Evolutionary conservation across 2,113 vertebrate genomes (phyloP).

Genomic region (Ptilonorhynchus violaceus): DNA sequence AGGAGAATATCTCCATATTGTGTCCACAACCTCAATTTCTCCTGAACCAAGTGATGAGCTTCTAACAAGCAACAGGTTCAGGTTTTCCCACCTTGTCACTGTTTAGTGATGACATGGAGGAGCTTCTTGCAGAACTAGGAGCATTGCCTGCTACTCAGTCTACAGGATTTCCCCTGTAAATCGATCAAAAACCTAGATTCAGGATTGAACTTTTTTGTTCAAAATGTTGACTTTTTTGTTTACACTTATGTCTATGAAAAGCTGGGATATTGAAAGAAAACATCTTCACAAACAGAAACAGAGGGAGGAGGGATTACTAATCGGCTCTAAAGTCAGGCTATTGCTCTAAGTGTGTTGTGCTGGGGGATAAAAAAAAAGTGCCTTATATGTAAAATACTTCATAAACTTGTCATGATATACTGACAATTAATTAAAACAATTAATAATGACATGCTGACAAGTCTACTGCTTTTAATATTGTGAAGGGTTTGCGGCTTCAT

Average conservation of each 20-base stretch:
- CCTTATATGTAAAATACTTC: background rate
- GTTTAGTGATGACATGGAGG: rapidly evolving
- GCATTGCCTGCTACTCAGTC: background rate
- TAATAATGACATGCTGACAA: background rate
- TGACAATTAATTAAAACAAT: background rate
- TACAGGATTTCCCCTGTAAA: background rate
- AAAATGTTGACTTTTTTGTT: background rate
- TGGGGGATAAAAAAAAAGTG: background rate
- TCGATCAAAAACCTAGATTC: background rate
- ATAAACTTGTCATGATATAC: background rate
- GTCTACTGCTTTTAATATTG: background rate
- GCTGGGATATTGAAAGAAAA: background rate
- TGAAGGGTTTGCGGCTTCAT: background rate
- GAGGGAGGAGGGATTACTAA: background rate
- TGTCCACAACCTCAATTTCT: background rate
- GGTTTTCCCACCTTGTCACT: background rate
- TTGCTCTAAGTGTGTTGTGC: background rate
- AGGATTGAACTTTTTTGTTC: background rate
- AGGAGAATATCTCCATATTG: background rate
- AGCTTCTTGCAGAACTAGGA: background rate
- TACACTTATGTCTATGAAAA: background rate
- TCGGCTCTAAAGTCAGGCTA: background rate
- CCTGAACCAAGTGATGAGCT: too few relatives aligned
- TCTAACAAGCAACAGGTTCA: background rate
- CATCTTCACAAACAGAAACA: background rate